Base-by-base conservation (phyloP, 2,888 invertebrate genomes). In the Caenorhabditis angaria region DNA sequence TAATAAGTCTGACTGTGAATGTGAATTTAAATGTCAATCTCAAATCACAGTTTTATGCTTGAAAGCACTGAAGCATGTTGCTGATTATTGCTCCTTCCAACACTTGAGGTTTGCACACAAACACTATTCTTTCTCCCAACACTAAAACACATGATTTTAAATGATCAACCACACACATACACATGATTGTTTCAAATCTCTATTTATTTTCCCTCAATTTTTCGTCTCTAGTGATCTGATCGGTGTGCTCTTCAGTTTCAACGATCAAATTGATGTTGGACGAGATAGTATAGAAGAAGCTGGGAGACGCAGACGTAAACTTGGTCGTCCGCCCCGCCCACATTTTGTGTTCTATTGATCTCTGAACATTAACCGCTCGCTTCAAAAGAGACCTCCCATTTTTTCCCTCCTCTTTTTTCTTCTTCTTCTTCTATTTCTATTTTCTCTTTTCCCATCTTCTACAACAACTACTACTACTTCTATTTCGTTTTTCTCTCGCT, bases 361-460 rank as follows among this genome's bases (percentile, higher is more conserved):
- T 73, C 61, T 73, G 72, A 73, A 73, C 72, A 73, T 73, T 69
- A 73, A 72, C 72, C 72, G 72, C 72, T 72, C 67, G 72, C 61
- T 64, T 60, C 61, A 27, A n/a, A 25, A 58, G 35, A 58, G 58
- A 58, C 58, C 58, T 58, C 58, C 58, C 58, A 20, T 32, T 56
- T 56, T 47, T 54, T 25, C 54, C 54, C 5, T 14, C 54, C n/a
- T n/a, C 48, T 48, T 48, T n/a, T 48, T 27, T 18, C 18, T 54
- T 25, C 18, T 54, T 54, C 54, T 24, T 14, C 10, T n/a, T 54
- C 27, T 27, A 2, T 8, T 54, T 54, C 14, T 10, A 27, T 54
- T 27, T 25, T 54, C 28, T 27, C 4, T 6, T 12, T 51, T 5
- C 6, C 6, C 51, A 6, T n/a, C 20, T 20, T 12, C 48, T 48